Evolutionary conservation across 2,797 vertebrate genomes (phyloP).

Genomic region (Corythornis leucogaster): DNA sequence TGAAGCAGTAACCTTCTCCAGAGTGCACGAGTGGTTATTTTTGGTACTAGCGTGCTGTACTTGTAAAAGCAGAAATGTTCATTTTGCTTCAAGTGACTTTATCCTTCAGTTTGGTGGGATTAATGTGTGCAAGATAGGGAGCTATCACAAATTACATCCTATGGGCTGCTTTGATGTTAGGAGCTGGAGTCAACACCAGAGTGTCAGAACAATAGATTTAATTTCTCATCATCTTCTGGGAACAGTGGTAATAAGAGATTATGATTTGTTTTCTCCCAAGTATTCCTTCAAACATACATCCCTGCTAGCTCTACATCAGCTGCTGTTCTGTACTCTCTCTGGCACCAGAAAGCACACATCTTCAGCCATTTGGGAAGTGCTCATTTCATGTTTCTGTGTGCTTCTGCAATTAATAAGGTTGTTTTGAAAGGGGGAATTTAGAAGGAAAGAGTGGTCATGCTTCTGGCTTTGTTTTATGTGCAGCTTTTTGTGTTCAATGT

Average conservation of each 20-base stretch:
- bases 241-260: neutral
- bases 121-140: neutral
- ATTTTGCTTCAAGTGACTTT: neutral
- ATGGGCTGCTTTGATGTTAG: neutral
- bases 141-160: neutral
- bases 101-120: neutral
- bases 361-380: neutral
- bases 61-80: neutral
- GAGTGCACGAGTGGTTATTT: neutral
- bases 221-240: constrained; percentile 10
- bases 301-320: neutral
- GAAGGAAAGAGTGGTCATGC: neutral
- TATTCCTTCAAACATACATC: neutral
- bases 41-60: neutral
- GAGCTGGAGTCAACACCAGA: neutral
- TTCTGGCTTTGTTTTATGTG: neutral
- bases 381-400: neutral
- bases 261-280: neutral
- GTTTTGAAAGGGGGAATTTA: neutral
- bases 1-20: neutral
- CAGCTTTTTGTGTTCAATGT: neutral
- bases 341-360: neutral
- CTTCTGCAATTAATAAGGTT: neutral
- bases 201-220: neutral
- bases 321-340: neutral